A percentile compares a stretch with the other conserved stretches of the same genome.
These are phyloP conservation scores for Megaleporinus macrocephalus DNA, from an alignment of 2,113 vertebrate species.

Conservation along the genomic window DNA sequence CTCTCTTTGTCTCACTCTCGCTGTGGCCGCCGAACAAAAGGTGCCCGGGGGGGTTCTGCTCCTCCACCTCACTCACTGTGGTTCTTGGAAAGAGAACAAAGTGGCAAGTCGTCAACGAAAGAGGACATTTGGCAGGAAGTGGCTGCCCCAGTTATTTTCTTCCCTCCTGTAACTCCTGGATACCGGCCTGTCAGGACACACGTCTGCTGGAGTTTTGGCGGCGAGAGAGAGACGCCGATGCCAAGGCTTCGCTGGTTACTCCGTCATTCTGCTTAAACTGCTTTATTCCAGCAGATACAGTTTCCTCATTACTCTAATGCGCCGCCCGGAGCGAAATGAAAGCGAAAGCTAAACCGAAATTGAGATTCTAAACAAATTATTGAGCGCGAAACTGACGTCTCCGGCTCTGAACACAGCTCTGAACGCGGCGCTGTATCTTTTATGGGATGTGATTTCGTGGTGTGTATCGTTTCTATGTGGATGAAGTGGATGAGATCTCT, in stretches of 20 bases:
- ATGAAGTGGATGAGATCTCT: too few species aligned
- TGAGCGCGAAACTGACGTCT: background rate
- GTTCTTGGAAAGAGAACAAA: conserved; percentile 39
- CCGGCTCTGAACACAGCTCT: too few species aligned
- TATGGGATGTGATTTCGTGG: background rate
- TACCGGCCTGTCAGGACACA: conserved; percentile 31
- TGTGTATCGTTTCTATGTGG: background rate
- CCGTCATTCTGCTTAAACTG: background rate
- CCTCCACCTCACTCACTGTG: conserved; percentile 1
- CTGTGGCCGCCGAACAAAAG: background rate
- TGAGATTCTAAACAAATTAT: background rate
- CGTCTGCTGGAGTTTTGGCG: conserved; percentile 26
- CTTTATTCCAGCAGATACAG: background rate
- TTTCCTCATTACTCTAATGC: background rate
- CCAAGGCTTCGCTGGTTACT: conserved; percentile 17
- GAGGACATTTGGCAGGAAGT: conserved; percentile 9
- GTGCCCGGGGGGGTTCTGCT: background rate
- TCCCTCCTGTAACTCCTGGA: conserved; percentile 35
- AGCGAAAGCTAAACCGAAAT: background rate
- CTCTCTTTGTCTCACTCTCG: background rate
- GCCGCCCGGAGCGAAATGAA: background rate
- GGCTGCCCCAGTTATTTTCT: conserved; percentile 3
- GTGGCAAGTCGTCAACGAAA: background rate
- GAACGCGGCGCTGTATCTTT: too few species aligned
- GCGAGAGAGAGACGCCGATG: background rate